Conservation (phyloP, 2,113 vertebrate species). For the Bagarius yarrelli region DNA sequence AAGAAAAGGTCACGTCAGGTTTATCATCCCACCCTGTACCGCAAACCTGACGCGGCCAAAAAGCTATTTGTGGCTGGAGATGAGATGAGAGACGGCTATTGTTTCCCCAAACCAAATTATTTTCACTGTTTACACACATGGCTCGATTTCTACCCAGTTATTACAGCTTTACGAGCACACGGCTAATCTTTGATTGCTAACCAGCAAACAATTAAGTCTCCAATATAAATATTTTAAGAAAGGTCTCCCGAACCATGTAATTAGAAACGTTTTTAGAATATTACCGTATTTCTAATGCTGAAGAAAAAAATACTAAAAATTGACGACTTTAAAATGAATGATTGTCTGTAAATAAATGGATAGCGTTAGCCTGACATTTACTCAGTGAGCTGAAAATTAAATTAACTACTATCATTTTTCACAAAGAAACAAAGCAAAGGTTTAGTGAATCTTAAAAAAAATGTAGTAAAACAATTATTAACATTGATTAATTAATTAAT, state of each 20-base stretch:
- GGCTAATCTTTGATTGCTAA: slow-evolving; percentile 39
- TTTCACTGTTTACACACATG: slow-evolving; percentile 45
- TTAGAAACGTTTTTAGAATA: background rate
- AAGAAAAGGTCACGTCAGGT: slow-evolving; percentile 58
- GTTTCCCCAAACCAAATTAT: slow-evolving; percentile 37
- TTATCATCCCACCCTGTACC: slow-evolving; percentile 38
- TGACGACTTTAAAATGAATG: too few relatives aligned
- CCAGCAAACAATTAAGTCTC: slow-evolving; percentile 25
- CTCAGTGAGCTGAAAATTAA: background rate
- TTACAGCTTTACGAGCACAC: slow-evolving; percentile 41
- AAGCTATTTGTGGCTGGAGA: slow-evolving; percentile 45
- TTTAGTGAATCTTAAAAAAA: too few relatives aligned
- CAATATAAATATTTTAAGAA: slow-evolving; percentile 15
- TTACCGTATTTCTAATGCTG: background rate
- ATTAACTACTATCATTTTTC: background rate
- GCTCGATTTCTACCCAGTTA: slow-evolving; percentile 43
- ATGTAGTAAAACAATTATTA: too few relatives aligned
- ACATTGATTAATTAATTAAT: too few relatives aligned
- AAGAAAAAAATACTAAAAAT: background rate
- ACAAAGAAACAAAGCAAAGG: background rate
- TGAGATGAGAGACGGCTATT: slow-evolving; percentile 34
- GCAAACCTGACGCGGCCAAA: slow-evolving; percentile 47
- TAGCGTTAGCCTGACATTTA: background rate
- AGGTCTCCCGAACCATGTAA: background rate
- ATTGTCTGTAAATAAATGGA: too few relatives aligned